A percentile compares a stretch with the other conserved stretches of the same genome.
phyloP scores from a whole-genome alignment of 1,140 invertebrate genomes.

The Euschistus heros region DNA sequence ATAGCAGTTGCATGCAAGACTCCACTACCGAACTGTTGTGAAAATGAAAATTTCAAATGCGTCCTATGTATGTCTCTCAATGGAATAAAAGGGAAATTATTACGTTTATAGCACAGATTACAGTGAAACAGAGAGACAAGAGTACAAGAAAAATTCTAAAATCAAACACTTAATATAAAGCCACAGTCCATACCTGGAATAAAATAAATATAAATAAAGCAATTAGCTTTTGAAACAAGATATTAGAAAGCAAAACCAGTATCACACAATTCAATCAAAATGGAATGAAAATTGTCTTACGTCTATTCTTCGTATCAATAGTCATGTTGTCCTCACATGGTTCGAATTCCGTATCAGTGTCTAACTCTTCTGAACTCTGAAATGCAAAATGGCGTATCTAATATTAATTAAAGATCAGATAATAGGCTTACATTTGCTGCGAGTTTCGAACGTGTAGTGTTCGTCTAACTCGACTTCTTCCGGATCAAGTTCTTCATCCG shows the following conservation, averaged over 20 bases:
- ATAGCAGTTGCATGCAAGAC: too few species aligned
- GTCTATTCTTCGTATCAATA: conserved; percentile 49
- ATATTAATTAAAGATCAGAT: conserved; percentile 21
- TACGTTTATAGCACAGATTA: too few species aligned
- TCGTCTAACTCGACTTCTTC: conserved; percentile 78
- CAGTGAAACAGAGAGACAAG: too few species aligned
- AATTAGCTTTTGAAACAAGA: conserved; percentile 12
- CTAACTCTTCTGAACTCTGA: conserved; percentile 49
- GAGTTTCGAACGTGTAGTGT: conserved; percentile 68
- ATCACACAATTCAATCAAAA: neutral
- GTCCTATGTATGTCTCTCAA: too few species aligned
- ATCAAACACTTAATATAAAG: too few species aligned
- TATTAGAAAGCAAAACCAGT: conserved; percentile 12
- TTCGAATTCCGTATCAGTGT: conserved; percentile 53
- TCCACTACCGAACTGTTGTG: too few species aligned
- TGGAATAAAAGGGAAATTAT: too few species aligned
- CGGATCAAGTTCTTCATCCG: conserved; percentile 75
- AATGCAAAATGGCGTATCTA: conserved; percentile 29
- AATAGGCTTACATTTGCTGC: conserved; percentile 63
- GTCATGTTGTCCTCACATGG: conserved; percentile 48
- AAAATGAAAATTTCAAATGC: too few species aligned
- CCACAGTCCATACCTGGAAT: too few species aligned
- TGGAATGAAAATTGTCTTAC: conserved; percentile 36
- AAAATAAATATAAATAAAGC: too few species aligned
- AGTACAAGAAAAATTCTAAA: too few species aligned